Evolutionary conservation across 2,113 vertebrate genomes (phyloP), one percentile per base, ranked within the genome.

Genomic region (Erythrolamprus reginae): DNA sequence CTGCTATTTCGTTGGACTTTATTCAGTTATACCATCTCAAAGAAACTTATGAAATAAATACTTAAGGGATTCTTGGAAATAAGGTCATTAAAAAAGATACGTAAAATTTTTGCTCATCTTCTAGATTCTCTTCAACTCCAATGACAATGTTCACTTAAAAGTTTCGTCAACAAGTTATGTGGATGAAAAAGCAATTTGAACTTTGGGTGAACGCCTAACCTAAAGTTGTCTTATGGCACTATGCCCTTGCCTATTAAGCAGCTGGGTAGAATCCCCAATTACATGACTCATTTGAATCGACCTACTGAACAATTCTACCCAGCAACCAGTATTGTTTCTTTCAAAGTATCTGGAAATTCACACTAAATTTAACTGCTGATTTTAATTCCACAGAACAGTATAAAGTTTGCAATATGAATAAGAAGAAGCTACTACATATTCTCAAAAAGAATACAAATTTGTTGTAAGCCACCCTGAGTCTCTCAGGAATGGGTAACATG

Each of bases 141-240:
- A 51, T 92, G 55, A 87, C 26, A 33, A 19, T 45, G 38, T 84
- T 87, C 47, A 87, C 82, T 91, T 93, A 53, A 91, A 56, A 93
- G 90, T 89, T 53, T 86, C 90, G 86, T 70, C 90, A 91, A 0
- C 0, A 84, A 86, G 42, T 65, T 56, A 28, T 47, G 91, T 82
- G 13, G 56, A 91, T 33, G 82, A 91, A 88, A 90, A 85, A 12
- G 89, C 0, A 0, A 38, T 82, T 58, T 3, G 17, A 95, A 89
- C 90, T 92, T 28, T 94, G 92, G 85, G 91, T 82, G 65, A 83
- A 93, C 89, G 91, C 89, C 84, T 95, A 94, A 90, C 94, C 95
- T 85, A 93, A 51, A 94, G 95, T 92, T 0, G 92, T 61, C 90
- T 50, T 55, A 70, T 95, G 94, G 93, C 94, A 95, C 45, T 95